phyloP scores from a whole-genome alignment of 2,888 invertebrate genomes.

The Diarsia rubi region DNA sequence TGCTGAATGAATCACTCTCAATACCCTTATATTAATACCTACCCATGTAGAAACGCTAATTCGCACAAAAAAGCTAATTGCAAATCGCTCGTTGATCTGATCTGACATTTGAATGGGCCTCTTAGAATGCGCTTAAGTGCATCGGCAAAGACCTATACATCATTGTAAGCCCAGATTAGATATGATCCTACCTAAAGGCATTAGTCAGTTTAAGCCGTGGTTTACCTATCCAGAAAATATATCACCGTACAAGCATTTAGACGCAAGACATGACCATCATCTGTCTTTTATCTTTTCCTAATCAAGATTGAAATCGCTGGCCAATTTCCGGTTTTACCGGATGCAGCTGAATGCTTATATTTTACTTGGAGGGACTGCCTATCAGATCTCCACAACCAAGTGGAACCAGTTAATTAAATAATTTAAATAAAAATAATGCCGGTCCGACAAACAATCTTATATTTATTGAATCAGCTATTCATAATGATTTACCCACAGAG shows the following conservation, averaged over 20 bases:
- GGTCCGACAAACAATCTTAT: too few relatives aligned
- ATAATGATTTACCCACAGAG: too few relatives aligned
- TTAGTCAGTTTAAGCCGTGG: background rate
- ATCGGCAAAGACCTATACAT: constrained; percentile 28
- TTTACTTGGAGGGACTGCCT: too few relatives aligned
- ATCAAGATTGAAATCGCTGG: too few relatives aligned
- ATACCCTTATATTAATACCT: constrained; percentile 1
- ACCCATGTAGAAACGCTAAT: constrained; percentile 23
- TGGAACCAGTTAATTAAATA: too few relatives aligned
- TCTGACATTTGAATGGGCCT: constrained; percentile 44
- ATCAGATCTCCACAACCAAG: too few relatives aligned
- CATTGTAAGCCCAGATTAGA: constrained; percentile 46
- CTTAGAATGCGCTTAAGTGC: constrained; percentile 45
- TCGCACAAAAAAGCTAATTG: constrained; percentile 40
- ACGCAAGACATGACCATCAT: background rate
- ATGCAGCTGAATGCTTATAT: too few relatives aligned
- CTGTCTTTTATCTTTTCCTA: too few relatives aligned
- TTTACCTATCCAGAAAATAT: constrained; percentile 29
- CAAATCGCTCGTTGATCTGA: constrained; percentile 13
- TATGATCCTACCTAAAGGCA: constrained; percentile 5
- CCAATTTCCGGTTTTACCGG: too few relatives aligned
- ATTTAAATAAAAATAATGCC: too few relatives aligned
- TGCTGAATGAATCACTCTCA: constrained; percentile 7
- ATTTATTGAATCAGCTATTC: too few relatives aligned
- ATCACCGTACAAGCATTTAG: background rate